These are phyloP conservation scores for Colossoma macropomum DNA, from an alignment of 2,113 vertebrate genomes.

Conservation along the genomic window DNA sequence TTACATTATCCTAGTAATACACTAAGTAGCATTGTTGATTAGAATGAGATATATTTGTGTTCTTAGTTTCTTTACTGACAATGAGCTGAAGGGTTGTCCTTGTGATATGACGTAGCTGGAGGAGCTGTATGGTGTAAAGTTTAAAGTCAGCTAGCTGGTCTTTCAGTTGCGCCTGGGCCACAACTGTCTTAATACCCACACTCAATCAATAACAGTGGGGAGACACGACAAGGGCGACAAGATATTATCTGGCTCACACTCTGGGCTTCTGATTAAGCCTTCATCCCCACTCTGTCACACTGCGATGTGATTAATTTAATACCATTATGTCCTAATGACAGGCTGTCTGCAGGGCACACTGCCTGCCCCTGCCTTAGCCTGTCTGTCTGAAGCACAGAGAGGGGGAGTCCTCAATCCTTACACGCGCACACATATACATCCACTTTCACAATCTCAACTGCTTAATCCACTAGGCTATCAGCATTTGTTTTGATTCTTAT, in stretches of 20 bases:
- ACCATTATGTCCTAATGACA: slow-evolving; percentile 83
- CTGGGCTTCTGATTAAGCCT: slow-evolving; percentile 81
- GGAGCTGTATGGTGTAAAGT: slow-evolving; percentile 7
- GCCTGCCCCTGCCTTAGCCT: slow-evolving; percentile 60
- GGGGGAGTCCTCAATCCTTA: slow-evolving; percentile 27
- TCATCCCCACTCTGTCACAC: slow-evolving; percentile 82
- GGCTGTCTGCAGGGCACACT: slow-evolving; percentile 77
- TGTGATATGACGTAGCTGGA: not conserved
- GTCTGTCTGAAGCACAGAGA: slow-evolving; percentile 52
- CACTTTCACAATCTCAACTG: slow-evolving; percentile 17
- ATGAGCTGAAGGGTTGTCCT: not conserved
- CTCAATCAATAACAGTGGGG: slow-evolving; percentile 79
- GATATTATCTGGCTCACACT: slow-evolving; percentile 84
- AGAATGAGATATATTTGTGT: not conserved
- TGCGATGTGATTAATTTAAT: slow-evolving; percentile 84
- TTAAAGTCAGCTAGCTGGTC: slow-evolving; percentile 6
- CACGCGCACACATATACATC: slow-evolving; percentile 20
- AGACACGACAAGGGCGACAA: slow-evolving; percentile 83
- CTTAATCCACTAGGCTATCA: slow-evolving; percentile 34
- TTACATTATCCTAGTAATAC: not conserved
- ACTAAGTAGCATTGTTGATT: not conserved
- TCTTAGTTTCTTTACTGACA: not conserved
- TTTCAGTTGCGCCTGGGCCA: slow-evolving; percentile 63
- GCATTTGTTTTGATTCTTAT: slow-evolving; percentile 41
- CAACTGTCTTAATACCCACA: slow-evolving; percentile 76